Base-by-base conservation (phyloP, 2,113 vertebrate genomes). In the Cochlearius cochlearius region DNA sequence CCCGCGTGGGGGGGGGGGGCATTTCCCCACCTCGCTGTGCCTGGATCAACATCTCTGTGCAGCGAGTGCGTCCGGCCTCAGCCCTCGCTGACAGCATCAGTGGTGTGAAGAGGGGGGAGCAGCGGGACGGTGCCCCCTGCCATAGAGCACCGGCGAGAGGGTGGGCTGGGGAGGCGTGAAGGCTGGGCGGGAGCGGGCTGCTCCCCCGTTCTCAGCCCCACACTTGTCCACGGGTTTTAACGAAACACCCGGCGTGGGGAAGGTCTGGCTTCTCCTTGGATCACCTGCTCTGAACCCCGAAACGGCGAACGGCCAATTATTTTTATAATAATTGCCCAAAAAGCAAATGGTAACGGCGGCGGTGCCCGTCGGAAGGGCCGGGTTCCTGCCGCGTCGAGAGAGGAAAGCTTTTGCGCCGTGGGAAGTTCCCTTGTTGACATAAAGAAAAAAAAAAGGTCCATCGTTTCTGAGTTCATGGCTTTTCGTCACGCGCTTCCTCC, bases 271-370 rank as follows among this genome's bases (percentile, higher is more conserved):
- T 12, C 18, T 38, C 32, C 32, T 45, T 36, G 3, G 2, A 30
- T 15, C 17, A 4, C 34, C 41, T n/a, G 12, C n/a, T 15, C n/a
- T 30, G 38, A 53, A 30, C 25, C 77, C 43, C 17, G 1, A 36
- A 25, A 36, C 17, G 14, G 47, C 11, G 0, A 49, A 27, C 1
- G 3, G 36, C 10, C 4, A 1, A 3, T 60, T 63, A 13, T 53
- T 55, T 58, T 20, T 38, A 27, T 36, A 17, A 9, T 29, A 41
- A 5, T 21, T 20, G 55, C 14, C 38, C 63, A 32, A 18, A 11
- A 68, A 73, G 50, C 6, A 4, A 34, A 7, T 0, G 8, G 29
- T 56, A 17, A 7, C 0, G 5, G 0, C 2, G 3, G 41, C 3
- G 52, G 41, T 64, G 27, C 30, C 64, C 17, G 1, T 26, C 2